Percentiles rank a stretch among this genome's conserved stretches.
Conservation (phyloP, 2,113 vertebrate species). For the Crotalus helleri region DNA sequence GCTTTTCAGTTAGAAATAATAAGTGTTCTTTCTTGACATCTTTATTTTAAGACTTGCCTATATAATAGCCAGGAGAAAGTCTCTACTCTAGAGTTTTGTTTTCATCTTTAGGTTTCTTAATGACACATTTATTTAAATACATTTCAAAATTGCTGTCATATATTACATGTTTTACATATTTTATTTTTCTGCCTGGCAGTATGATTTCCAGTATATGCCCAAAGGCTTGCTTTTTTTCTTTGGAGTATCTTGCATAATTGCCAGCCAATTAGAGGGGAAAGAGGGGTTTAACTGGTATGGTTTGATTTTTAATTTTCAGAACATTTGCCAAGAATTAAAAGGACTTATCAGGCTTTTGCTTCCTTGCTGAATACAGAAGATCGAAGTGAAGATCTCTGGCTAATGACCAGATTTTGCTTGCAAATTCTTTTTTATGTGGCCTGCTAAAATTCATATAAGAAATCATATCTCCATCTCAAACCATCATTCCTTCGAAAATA, state of each 20-base stretch:
- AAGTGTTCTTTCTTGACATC: constrained; percentile 14
- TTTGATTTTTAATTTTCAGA: constrained; percentile 25
- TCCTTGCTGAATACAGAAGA: not conserved
- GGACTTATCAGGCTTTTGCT: not conserved
- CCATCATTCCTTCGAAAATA: not conserved
- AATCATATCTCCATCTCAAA: not conserved
- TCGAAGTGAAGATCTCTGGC: not conserved
- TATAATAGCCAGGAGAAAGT: constrained; percentile 16
- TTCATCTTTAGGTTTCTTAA: not conserved
- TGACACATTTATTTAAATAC: constrained; percentile 1
- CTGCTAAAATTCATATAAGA: not conserved
- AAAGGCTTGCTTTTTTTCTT: not conserved
- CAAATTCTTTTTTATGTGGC: not conserved
- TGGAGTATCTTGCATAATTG: not conserved
- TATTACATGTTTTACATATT: not conserved
- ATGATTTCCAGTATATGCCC: not conserved
- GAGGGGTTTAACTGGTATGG: constrained; percentile 45
- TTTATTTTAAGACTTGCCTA: not conserved
- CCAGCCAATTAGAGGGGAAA: constrained; percentile 17
- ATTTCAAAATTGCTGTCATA: not conserved
- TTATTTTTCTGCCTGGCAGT: not conserved
- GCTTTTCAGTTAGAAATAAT: constrained; percentile 9
- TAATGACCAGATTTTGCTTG: not conserved
- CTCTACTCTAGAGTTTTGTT: constrained; percentile 17
- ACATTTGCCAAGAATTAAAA: not conserved